A percentile compares a stretch with the other conserved stretches of the same genome.
phyloP scores from a whole-genome alignment of 2,113 vertebrate species.

The Melanerpes aurifrons region DNA sequence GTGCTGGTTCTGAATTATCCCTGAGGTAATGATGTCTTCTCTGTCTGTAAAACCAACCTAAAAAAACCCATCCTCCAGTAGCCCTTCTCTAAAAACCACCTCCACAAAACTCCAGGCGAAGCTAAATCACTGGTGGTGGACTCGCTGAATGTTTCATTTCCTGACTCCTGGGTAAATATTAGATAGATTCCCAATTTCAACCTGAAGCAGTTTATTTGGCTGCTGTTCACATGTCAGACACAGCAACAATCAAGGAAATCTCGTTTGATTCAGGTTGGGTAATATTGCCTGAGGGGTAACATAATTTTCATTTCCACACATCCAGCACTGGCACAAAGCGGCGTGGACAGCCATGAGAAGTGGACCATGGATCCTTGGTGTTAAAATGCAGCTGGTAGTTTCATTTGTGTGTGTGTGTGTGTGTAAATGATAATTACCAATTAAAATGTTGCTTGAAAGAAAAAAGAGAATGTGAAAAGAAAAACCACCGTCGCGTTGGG shows the following conservation, averaged over 20 bases:
- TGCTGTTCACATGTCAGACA: slow-evolving; percentile 65
- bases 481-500: slow-evolving; percentile 23
- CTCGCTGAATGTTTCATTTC: not conserved
- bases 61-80: not conserved
- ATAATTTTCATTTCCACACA: slow-evolving; percentile 50
- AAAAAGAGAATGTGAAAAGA: slow-evolving; percentile 67
- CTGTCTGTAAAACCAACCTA: not conserved
- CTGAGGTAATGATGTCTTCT: not conserved
- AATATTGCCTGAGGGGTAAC: slow-evolving; percentile 61
- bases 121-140: not conserved
- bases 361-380: slow-evolving; percentile 72
- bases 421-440: slow-evolving; percentile 69
- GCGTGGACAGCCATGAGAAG: slow-evolving; percentile 74
- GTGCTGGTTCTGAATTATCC: slow-evolving; percentile 55
- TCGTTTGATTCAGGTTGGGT: slow-evolving; percentile 49
- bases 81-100: not conserved
- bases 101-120: not conserved
- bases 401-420: slow-evolving; percentile 14
- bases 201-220: slow-evolving; percentile 67
- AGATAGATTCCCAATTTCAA: slow-evolving; percentile 64
- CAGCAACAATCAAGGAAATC: slow-evolving; percentile 67
- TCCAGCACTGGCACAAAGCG: slow-evolving; percentile 73
- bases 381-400: slow-evolving; percentile 73
- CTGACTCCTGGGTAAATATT: slow-evolving; percentile 57
- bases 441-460: slow-evolving; percentile 56